These are phyloP conservation scores for Dorcus parallelipipedus DNA, from an alignment of 2,888 invertebrate species.

Conservation along the genomic window DNA sequence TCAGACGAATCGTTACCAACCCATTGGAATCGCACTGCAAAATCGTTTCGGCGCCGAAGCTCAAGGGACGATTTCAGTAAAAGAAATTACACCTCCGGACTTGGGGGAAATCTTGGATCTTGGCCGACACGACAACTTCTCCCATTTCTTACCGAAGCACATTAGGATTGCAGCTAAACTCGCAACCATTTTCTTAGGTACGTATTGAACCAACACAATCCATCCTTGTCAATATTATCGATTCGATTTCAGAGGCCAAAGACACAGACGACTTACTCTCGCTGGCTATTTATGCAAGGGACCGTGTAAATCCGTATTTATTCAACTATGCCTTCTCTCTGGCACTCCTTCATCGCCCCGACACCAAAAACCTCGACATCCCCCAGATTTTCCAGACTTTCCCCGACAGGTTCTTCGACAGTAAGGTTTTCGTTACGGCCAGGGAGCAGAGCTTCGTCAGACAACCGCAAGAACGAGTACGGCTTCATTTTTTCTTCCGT, in stretches of 20 bases:
- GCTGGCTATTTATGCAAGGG: conserved; percentile 66
- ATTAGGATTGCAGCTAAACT: conserved; percentile 67
- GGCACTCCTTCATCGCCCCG: conserved; percentile 68
- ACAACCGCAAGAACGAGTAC: too few relatives aligned
- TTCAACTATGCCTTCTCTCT: conserved; percentile 79
- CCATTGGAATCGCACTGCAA: conserved; percentile 57
- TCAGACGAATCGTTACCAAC: conserved; percentile 53
- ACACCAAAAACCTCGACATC: conserved; percentile 65
- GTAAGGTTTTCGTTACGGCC: conserved; percentile 66
- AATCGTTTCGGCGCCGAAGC: conserved; percentile 58
- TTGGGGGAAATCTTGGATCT: conserved; percentile 57
- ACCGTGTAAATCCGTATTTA: conserved; percentile 73
- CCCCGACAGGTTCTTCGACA: conserved; percentile 79
- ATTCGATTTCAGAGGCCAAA: conserved; percentile 57
- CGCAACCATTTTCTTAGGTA: conserved; percentile 66
- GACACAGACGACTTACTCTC: conserved; percentile 68
- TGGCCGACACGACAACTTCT: conserved; percentile 63
- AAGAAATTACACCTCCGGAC: conserved; percentile 54
- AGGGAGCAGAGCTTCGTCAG: conserved; percentile 58
- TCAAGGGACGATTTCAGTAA: conserved; percentile 52
- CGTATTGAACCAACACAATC: background rate
- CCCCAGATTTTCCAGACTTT: conserved; percentile 76
- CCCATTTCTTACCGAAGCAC: conserved; percentile 70
- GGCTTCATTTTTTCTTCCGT: background rate
- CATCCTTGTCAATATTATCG: background rate